Evolutionary conservation across 2,888 invertebrate genomes (phyloP).

Genomic region (Tuberolachnus salignus): DNA sequence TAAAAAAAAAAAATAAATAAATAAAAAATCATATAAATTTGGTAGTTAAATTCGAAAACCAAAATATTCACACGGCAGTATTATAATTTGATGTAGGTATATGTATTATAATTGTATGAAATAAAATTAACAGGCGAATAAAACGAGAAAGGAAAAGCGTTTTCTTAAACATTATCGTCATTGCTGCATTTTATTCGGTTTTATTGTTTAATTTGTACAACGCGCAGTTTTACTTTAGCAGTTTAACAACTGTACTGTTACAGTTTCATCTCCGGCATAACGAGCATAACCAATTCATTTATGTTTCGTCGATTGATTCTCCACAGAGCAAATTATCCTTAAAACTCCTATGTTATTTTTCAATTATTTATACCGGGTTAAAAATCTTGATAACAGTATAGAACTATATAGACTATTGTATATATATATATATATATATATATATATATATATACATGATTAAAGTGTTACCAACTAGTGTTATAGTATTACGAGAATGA

Average conservation of each 20-base stretch:
- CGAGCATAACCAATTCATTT: not conserved
- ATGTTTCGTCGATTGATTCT: not conserved
- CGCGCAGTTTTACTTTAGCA: not conserved
- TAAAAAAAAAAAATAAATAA: too few relatives aligned
- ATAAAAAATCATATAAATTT: too few relatives aligned
- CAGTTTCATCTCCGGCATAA: not conserved
- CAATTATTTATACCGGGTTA: not conserved
- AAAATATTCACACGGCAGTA: too few relatives aligned
- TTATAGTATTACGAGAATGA: too few relatives aligned
- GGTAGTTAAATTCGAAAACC: too few relatives aligned
- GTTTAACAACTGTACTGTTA: not conserved
- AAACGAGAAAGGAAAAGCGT: constrained; percentile 3
- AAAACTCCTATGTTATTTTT: not conserved
- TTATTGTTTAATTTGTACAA: too few relatives aligned
- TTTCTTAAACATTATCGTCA: not conserved
- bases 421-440: too few relatives aligned
- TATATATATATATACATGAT: too few relatives aligned
- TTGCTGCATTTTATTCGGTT: not conserved
- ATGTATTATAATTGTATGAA: too few relatives aligned
- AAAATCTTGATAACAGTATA: not conserved
- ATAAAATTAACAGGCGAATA: not conserved
- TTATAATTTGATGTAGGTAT: too few relatives aligned
- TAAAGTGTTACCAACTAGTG: too few relatives aligned
- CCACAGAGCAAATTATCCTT: not conserved
- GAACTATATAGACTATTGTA: too few relatives aligned